A percentile compares a stretch with the other conserved stretches of the same genome.
phyloP scores from a whole-genome alignment of 2,797 vertebrate genomes.

The Muraenolepis orangiensis region DNA sequence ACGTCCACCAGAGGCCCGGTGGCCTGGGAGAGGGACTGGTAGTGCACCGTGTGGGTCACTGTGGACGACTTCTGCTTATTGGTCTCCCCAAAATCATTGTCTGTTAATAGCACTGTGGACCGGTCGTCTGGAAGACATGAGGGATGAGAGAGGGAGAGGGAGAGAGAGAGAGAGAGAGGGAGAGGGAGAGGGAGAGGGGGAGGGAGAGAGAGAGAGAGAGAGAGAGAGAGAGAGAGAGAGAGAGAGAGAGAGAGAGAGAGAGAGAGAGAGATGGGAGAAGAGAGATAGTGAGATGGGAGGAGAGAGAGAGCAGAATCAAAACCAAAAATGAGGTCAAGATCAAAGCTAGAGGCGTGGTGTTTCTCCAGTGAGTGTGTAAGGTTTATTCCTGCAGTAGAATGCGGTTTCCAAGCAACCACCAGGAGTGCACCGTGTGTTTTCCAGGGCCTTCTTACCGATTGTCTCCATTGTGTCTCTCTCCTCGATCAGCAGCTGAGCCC shows the following conservation, averaged over 20 bases:
- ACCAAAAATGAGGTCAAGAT: not conserved
- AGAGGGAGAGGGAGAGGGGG: not conserved
- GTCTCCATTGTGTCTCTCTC: constrained; percentile 99
- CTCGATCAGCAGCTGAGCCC: constrained; percentile 98
- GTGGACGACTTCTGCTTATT: constrained; percentile 97
- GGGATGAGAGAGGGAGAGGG: not conserved
- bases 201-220: not conserved
- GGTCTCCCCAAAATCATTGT: constrained; percentile 95
- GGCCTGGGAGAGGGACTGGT: constrained; percentile 96
- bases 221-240: not conserved
- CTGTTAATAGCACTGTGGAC: constrained; percentile 93
- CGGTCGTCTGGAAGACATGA: constrained; percentile 85
- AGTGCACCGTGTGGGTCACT: constrained; percentile 98
- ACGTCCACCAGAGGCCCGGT: constrained; percentile 98
- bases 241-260: not conserved
- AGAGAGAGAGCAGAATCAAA: too few species aligned
- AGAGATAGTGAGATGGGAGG: not conserved
- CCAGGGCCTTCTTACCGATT: constrained; percentile 76
- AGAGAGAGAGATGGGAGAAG: not conserved
- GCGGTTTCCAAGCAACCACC: not conserved
- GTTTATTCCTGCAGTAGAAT: too few species aligned
- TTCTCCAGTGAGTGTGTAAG: too few species aligned
- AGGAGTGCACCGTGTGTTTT: not conserved
- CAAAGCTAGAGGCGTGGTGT: not conserved
- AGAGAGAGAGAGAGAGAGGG: not conserved